Evolutionary conservation across 2,888 invertebrate genomes (phyloP), one percentile per base, ranked within the genome.

Genomic region (Metacarcinus magister): DNA sequence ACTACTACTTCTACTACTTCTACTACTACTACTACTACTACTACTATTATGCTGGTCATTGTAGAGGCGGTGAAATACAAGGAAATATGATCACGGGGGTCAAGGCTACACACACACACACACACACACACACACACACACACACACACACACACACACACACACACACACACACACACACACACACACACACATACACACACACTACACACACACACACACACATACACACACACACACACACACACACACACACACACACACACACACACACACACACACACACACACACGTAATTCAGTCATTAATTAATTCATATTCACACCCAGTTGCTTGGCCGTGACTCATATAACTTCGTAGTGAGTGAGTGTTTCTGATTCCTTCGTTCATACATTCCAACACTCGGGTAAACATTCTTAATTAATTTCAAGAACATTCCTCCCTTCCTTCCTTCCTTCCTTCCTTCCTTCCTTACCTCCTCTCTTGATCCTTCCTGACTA

Each of bases 1-100:
- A 82, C 82, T 82, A 82, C 82, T 82, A 82, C 82, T 82, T 32
- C 82, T 82, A 82, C 82, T 82, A 82, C 82, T 82, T 32, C 82
- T 82, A 82, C 82, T 82, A 82, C 82, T 32, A 82, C 82, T 32
- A 82, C 32, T 32, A 82, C 82, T 32, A 82, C 82, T 32, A 32
- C 82, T 32, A 32, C 82, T 32, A 32, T 32, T 32, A 82, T 32
- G 10, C 82, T 82, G 10, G 0, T 28, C 75, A 75, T 75, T 32
- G 8, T 82, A n/a, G 5, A 67, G 67, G 19, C 16, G 23, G 19
- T 16, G n/a, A 67, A 23, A 16, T 67, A 16, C 67, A 1, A 23
- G 23, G 67, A 23, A 67, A 67, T 67, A 16, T 54, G 54, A 54
- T 54, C 54, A 67, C 67, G 67, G 19, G n/a, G 67, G 67, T 67